A percentile compares a stretch with the other conserved stretches of the same genome.
Conservation (phyloP, 2,888 invertebrate species). For the Conus canariensis region DNA sequence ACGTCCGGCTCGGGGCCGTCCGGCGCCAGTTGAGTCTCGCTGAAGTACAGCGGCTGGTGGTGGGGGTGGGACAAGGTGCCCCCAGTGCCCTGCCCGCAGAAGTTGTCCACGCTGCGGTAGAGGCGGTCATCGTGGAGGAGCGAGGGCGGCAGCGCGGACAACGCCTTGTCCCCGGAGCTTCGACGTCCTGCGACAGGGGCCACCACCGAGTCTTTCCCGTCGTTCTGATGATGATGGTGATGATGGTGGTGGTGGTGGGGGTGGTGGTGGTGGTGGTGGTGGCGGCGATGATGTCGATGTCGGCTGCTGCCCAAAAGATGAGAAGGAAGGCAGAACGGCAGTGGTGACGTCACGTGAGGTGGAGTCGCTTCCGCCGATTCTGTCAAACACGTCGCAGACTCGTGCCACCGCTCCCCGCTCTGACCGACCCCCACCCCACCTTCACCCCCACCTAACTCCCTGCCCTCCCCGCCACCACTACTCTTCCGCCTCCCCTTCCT, state of each 20-base stretch:
- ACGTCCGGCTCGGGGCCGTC: neutral
- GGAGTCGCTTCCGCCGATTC: neutral
- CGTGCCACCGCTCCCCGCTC: neutral
- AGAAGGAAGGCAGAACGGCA: neutral
- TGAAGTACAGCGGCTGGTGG: conserved; percentile 23
- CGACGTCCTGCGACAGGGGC: neutral
- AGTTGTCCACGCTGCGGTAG: conserved; percentile 41
- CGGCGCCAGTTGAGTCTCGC: conserved; percentile 27
- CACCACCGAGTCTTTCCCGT: neutral
- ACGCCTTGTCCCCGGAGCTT: neutral
- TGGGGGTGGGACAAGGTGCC: neutral
- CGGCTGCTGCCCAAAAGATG: conserved; percentile 20
- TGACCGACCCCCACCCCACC: neutral
- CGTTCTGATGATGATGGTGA: neutral
- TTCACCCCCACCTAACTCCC: neutral
- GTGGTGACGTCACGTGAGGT: neutral
- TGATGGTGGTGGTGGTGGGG: neutral
- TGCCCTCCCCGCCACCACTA: neutral
- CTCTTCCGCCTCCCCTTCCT: neutral
- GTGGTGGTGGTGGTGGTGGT: conserved; percentile 16
- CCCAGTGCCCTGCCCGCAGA: neutral
- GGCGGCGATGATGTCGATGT: conserved; percentile 10
- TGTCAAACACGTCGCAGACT: neutral
- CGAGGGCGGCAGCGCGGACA: neutral
- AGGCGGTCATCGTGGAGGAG: conserved; percentile 5